Percentiles rank a stretch among this genome's conserved stretches.
These are phyloP conservation scores for Chrysina gloriosa DNA, from an alignment of 2,888 invertebrate species.

Conservation along the genomic window DNA sequence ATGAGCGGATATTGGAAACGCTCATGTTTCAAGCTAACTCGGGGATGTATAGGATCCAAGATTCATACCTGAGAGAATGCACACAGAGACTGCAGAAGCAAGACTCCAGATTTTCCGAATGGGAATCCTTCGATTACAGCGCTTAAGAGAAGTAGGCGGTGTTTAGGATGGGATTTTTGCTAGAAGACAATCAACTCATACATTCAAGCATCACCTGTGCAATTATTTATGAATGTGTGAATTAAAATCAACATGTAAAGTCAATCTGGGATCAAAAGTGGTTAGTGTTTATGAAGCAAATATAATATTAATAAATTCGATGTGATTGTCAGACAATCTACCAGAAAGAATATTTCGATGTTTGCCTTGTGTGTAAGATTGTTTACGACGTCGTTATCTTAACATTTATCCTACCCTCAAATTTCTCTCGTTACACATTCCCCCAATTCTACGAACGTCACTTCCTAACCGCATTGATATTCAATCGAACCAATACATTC, in stretches of 20 bases:
- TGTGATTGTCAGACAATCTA: constrained; percentile 60
- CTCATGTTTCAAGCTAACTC: constrained; percentile 93
- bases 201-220: constrained; percentile 46
- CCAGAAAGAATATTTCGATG: constrained; percentile 50
- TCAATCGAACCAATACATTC: constrained; percentile 13
- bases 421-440: constrained; percentile 17
- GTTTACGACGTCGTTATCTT: constrained; percentile 39
- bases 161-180: not conserved
- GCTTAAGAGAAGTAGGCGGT: constrained; percentile 53
- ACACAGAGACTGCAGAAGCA: constrained; percentile 88
- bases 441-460: not conserved
- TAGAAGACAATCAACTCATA: constrained; percentile 41
- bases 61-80: constrained; percentile 87
- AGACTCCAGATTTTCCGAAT: constrained; percentile 87
- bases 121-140: constrained; percentile 80
- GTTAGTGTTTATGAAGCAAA: constrained; percentile 53
- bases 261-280: constrained; percentile 56
- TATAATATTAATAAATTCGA: constrained; percentile 43
- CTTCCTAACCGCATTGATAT: constrained; percentile 15
- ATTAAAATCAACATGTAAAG: constrained; percentile 44
- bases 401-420: constrained; percentile 1
- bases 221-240: constrained; percentile 44
- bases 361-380: constrained; percentile 56
- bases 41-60: constrained; percentile 92
- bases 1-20: constrained; percentile 91